Evolutionary conservation across 2,113 vertebrate genomes (phyloP).

Genomic region (Aviceda subcristata): DNA sequence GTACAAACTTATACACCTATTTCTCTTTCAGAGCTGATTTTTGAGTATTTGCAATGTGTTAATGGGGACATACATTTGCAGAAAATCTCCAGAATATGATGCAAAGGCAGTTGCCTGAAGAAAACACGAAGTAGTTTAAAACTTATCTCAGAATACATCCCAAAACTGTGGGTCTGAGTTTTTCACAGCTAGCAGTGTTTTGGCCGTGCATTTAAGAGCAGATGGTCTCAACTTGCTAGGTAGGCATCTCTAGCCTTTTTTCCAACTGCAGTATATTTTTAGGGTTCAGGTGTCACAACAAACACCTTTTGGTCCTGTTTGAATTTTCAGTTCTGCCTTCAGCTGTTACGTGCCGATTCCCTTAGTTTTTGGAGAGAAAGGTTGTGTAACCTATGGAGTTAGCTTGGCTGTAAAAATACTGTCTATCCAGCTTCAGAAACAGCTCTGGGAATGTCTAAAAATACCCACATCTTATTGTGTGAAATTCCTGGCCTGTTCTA

Average conservation of each 20-base stretch:
- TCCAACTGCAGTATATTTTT: background rate
- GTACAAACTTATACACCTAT: background rate
- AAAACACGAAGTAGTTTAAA: background rate
- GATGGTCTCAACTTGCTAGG: background rate
- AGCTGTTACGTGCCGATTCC: rapidly evolving
- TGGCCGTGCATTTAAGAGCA: background rate
- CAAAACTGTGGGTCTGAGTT: background rate
- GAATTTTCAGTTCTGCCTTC: background rate
- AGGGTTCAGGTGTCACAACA: background rate
- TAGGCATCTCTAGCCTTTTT: background rate
- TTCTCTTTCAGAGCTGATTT: background rate
- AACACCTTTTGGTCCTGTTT: background rate
- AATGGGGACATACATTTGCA: background rate
- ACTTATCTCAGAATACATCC: no score
- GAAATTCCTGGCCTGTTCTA: background rate
- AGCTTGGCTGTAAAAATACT: background rate
- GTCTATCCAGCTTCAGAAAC: background rate
- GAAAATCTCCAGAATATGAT: background rate
- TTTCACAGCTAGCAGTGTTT: background rate
- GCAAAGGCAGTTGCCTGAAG: background rate
- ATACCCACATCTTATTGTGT: background rate
- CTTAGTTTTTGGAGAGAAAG: background rate
- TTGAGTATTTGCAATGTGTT: background rate
- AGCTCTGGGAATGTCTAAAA: background rate
- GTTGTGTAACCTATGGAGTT: background rate